Evolutionary conservation across 2,797 vertebrate species (phyloP).

Genomic region (Acanthopagrus latus): DNA sequence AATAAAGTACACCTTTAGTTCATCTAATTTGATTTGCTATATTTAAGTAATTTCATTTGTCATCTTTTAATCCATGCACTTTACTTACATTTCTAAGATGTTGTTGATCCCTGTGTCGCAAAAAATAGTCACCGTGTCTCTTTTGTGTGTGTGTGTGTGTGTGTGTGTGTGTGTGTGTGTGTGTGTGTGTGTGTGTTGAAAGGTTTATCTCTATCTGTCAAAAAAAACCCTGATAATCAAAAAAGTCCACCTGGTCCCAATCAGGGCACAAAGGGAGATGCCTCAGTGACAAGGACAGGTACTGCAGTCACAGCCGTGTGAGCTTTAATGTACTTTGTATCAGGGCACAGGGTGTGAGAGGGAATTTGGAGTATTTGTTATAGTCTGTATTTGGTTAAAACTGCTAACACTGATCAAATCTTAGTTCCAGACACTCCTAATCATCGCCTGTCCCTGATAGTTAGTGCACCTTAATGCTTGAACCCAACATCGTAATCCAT

Average conservation of each 20-base stretch:
- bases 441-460: constrained; percentile 34
- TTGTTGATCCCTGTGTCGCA: constrained; percentile 18
- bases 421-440: constrained; percentile 1
- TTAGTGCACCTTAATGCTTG: constrained; percentile 52
- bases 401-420: neutral
- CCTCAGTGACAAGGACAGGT: constrained; percentile 65
- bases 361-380: constrained; percentile 10
- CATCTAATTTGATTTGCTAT: too few species aligned
- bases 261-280: constrained; percentile 54
- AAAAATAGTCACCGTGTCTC: constrained; percentile 34
- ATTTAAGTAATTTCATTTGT: neutral
- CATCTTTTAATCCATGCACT: neutral
- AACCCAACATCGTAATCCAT: constrained; percentile 56
- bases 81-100: neutral
- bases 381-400: constrained; percentile 9
- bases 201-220: constrained; percentile 83
- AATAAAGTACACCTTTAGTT: too few species aligned
- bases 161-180: neutral
- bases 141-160: constrained; percentile 39
- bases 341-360: constrained; percentile 27
- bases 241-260: constrained; percentile 48
- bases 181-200: constrained; percentile 16
- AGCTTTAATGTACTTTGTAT: constrained; percentile 11
- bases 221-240: constrained; percentile 74
- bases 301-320: constrained; percentile 43